Evolutionary conservation across 2,797 vertebrate species (phyloP).

Genomic region (Apogon talboti): DNA sequence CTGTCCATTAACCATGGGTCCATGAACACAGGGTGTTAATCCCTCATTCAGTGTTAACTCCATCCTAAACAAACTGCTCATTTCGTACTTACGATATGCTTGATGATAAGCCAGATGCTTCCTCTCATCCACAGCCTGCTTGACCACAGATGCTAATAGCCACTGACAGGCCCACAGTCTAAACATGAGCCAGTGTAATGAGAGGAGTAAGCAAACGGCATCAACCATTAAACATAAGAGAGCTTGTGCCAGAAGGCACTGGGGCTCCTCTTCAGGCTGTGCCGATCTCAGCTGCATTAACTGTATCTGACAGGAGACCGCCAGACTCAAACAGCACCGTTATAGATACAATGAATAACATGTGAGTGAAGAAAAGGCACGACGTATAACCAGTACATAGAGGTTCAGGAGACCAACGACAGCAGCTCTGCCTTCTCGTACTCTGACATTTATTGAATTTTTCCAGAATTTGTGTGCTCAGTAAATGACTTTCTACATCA

Average conservation of each 20-base stretch:
- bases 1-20: constrained; percentile 31
- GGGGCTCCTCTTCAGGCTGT: constrained; percentile 59
- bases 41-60: constrained; percentile 35
- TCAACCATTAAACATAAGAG: constrained; percentile 74
- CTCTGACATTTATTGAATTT: too few species aligned
- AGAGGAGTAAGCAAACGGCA: constrained; percentile 77
- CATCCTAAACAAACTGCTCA: constrained; percentile 53
- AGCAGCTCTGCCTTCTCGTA: constrained; percentile 18
- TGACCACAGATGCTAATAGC: constrained; percentile 76
- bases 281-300: constrained; percentile 60
- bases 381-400: constrained; percentile 20
- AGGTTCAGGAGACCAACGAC: constrained; percentile 3
- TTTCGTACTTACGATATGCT: constrained; percentile 59
- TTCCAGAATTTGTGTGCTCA: not conserved
- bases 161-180: constrained; percentile 69
- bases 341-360: constrained; percentile 54
- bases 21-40: constrained; percentile 24
- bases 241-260: constrained; percentile 69
- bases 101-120: constrained; percentile 71
- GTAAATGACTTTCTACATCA: not conserved
- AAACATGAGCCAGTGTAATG: constrained; percentile 75
- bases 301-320: constrained; percentile 66
- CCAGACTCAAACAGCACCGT: constrained; percentile 48
- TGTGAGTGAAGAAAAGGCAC: constrained; percentile 32
- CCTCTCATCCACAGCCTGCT: constrained; percentile 62